A percentile compares a stretch with the other conserved stretches of the same genome.
Conservation (phyloP, 2,888 invertebrate species). For the Cephus spinipes region DNA sequence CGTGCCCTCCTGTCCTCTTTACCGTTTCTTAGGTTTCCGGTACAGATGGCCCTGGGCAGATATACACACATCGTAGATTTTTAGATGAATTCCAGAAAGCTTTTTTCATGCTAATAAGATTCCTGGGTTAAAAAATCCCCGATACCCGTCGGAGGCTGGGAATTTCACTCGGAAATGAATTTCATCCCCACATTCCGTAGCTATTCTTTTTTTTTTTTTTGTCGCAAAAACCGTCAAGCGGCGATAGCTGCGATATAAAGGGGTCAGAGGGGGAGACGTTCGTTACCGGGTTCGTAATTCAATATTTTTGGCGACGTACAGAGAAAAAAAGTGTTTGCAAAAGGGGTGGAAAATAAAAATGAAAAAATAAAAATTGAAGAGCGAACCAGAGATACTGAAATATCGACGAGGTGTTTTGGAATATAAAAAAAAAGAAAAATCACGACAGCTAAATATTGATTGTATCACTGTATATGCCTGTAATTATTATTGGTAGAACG, state of each 20-base stretch:
- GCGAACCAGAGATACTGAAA: background rate
- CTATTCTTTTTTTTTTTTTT: slow-evolving; percentile 1
- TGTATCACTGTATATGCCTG: background rate
- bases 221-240: slow-evolving; percentile 4
- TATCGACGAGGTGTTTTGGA: background rate
- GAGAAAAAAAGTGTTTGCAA: slow-evolving; percentile 9
- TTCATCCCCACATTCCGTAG: slow-evolving; percentile 13
- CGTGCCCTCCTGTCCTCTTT: background rate
- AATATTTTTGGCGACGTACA: slow-evolving; percentile 24
- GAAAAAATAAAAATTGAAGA: background rate
- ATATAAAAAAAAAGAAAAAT: background rate
- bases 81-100: slow-evolving; percentile 28
- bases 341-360: background rate
- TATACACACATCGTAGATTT: no score
- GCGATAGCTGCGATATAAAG: background rate
- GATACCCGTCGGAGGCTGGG: slow-evolving; percentile 6
- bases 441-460: background rate
- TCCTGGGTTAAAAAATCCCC: slow-evolving; percentile 17
- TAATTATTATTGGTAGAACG: background rate
- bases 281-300: slow-evolving; percentile 28
- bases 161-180: slow-evolving; percentile 9
- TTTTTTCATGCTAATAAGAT: slow-evolving; percentile 43
- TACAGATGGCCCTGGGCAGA: no score
- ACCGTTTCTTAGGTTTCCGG: no score
- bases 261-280: slow-evolving; percentile 6